Base-by-base conservation (phyloP, 2,113 vertebrate species). In the Anhinga anhinga region DNA sequence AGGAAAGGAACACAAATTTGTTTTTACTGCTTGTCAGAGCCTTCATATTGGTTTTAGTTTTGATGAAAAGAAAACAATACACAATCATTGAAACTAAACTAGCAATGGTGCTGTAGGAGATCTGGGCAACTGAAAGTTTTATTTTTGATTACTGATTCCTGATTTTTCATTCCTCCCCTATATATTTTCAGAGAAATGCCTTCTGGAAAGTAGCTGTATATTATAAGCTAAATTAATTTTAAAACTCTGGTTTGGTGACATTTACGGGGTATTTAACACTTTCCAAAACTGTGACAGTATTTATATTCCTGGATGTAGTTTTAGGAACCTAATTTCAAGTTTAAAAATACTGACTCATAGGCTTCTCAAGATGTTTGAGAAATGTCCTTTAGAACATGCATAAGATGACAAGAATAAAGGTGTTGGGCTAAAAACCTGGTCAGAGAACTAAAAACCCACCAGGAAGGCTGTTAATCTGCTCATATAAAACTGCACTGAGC, bases 231-330 rank as follows among this genome's bases (percentile, higher is more conserved):
- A 90, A 86, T 95, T 88, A 95, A 71, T 95, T 88, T 84, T 78
- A 92, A 95, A 91, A 66, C 42, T 87, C n/a, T 27, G 9, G 6
- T 84, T 95, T 70, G 22, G 22, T 91, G 77, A 84, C 86, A 96
- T 93, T 97, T 90, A 61, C 38, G 83, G 67, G 77, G 81, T 88
- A 78, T 84, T 95, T 96, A 95, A 90, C 93, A 92, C 91, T 92
- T 93, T 91, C 30, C 40, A 79, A 91, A 94, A 86, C 86, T 87
- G 72, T 82, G 91, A 76, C 1, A 7, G 30, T 82, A 94, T 96
- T 96, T 96, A 79, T 95, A 94, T 82, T 87, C 53, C 66, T 91
- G 73, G 78, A 55, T 76, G 67, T 86, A 77, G 59, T 89, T 95
- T 76, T 59, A 89, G 82, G 69, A 96, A 84, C 73, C 61, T 85